Percentiles rank a stretch among this genome's conserved stretches.
Conservation (phyloP, 2,888 invertebrate genomes). For the Bellardia pandia region DNA sequence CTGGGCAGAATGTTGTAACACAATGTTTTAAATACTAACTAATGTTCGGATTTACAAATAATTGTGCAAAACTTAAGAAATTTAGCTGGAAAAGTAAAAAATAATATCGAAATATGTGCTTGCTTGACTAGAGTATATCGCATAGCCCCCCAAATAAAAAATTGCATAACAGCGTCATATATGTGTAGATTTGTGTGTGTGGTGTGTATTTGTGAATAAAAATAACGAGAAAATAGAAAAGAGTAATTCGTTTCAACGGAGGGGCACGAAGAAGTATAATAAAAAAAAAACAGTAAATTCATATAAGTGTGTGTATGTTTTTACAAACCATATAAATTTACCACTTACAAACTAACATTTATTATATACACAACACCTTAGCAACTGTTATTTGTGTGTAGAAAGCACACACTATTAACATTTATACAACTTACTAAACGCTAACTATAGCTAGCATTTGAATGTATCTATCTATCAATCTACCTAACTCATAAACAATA, state of each 20-base stretch:
- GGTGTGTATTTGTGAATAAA: conserved; percentile 21
- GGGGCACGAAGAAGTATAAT: conserved; percentile 19
- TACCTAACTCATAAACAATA: neutral
- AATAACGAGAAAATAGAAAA: conserved; percentile 8
- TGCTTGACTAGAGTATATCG: conserved; percentile 58
- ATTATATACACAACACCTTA: conserved; percentile 51
- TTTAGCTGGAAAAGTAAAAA: conserved; percentile 61
- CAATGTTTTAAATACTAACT: conserved; percentile 1
- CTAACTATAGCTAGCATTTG: neutral
- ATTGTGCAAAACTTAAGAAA: conserved; percentile 47
- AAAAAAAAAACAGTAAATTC: conserved; percentile 15
- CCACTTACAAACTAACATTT: conserved; percentile 35
- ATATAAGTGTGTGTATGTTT: conserved; percentile 11
- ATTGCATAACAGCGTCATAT: conserved; percentile 81
- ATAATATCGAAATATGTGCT: conserved; percentile 31
- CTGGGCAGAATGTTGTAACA: conserved; percentile 49
- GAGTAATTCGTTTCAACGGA: conserved; percentile 21
- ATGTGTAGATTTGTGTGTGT: conserved; percentile 67
- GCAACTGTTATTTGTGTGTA: conserved; percentile 54
- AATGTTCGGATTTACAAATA: conserved; percentile 36
- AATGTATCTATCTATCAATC: conserved; percentile 14
- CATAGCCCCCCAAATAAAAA: conserved; percentile 76
- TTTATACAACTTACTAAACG: neutral
- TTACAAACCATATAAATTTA: conserved; percentile 56
- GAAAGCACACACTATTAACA: neutral